These are phyloP conservation scores for Apostichopus leukothele DNA, from an alignment of 53 echinoderm and acorn worm genomes.

Conservation along the genomic window DNA sequence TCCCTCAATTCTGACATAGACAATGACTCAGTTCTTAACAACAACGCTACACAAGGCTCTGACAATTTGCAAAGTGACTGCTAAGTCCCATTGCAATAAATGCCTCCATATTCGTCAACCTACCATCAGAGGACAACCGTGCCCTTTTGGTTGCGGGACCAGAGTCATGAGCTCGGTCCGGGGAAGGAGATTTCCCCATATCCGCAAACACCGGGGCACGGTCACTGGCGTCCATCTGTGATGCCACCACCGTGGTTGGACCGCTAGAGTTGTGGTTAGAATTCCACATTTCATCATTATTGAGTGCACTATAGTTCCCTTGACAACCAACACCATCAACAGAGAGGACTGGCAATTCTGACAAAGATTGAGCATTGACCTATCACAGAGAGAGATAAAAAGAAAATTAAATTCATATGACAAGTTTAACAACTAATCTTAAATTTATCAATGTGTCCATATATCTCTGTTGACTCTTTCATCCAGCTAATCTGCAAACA, in stretches of 20 bases:
- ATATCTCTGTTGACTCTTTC: too few relatives aligned
- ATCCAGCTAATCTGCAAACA: too few relatives aligned
- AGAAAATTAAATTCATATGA: neutral
- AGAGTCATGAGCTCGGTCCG: slow-evolving; percentile 45
- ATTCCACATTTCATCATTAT: slow-evolving; percentile 21
- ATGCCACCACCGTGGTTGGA: slow-evolving; percentile 10
- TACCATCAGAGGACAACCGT: slow-evolving; percentile 50
- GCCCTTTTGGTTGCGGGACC: slow-evolving; percentile 47
- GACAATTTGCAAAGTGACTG: too few relatives aligned
- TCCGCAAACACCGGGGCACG: slow-evolving; percentile 47
- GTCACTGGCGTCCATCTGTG: slow-evolving; percentile 26
- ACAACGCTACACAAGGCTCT: too few relatives aligned
- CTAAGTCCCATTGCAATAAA: too few relatives aligned
- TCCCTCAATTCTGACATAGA: too few relatives aligned
- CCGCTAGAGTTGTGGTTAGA: neutral
- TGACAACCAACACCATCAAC: slow-evolving; percentile 22
- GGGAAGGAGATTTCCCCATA: slow-evolving; percentile 37
- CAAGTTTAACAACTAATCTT: too few relatives aligned
- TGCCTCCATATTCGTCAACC: neutral
- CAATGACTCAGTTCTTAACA: too few relatives aligned
- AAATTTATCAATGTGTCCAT: too few relatives aligned
- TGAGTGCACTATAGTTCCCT: neutral
- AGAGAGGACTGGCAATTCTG: neutral
- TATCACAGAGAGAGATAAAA: neutral
- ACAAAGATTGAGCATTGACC: neutral